Evolutionary conservation across 2,888 invertebrate genomes (phyloP).

Genomic region (Dryobota labecula): DNA sequence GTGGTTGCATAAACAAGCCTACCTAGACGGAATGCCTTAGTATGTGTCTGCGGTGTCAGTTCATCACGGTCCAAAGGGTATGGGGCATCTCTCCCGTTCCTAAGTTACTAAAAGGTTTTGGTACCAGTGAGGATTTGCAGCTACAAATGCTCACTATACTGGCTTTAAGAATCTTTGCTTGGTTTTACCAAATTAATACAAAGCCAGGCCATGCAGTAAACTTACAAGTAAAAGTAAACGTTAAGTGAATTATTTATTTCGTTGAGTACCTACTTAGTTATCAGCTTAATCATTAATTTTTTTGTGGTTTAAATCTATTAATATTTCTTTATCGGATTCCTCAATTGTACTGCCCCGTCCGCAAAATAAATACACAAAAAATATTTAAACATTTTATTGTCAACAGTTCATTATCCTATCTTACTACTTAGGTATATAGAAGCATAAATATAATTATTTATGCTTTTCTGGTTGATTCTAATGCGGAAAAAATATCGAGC

Average conservation of each 20-base stretch:
- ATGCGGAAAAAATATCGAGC: not conserved
- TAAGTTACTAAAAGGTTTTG: not conserved
- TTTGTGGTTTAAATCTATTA: too few relatives aligned
- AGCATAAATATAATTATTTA: not conserved
- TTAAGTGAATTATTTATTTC: not conserved
- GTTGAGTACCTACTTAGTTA: not conserved
- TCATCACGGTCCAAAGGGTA: not conserved
- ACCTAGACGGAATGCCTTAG: not conserved
- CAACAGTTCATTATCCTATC: conserved; percentile 6
- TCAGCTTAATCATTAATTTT: too few relatives aligned
- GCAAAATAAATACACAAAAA: conserved; percentile 12
- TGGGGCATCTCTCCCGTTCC: not conserved
- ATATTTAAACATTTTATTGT: conserved; percentile 16
- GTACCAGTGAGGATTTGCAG: not conserved
- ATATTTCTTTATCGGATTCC: too few relatives aligned
- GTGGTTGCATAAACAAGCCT: not conserved
- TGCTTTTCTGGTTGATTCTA: not conserved
- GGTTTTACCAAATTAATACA: not conserved
- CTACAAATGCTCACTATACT: not conserved
- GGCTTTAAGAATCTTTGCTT: not conserved
- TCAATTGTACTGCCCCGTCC: not conserved
- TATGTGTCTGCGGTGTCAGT: not conserved
- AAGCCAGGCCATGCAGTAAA: not conserved
- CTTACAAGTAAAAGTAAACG: not conserved
- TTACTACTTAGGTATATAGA: conserved; percentile 22